A percentile compares a stretch with the other conserved stretches of the same genome.
Evolutionary conservation across 2,797 vertebrate genomes (phyloP).

Genomic region (Adrianichthys oophorus): DNA sequence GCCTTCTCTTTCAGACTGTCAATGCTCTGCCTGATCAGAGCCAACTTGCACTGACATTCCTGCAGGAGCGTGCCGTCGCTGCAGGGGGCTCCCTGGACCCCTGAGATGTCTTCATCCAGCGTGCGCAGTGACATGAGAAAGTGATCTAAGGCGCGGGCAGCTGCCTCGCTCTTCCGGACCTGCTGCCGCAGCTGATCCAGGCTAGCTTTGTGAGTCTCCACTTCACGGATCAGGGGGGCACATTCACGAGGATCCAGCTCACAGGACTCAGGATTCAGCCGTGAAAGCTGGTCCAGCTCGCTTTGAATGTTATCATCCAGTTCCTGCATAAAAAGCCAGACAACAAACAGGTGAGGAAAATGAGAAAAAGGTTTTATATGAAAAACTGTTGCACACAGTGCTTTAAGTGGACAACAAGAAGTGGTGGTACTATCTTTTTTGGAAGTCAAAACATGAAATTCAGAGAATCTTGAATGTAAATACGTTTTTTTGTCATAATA

Average conservation of each 20-base stretch:
- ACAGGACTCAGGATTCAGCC: conserved; percentile 73
- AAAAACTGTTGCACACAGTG: too few species aligned
- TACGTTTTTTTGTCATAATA: too few species aligned
- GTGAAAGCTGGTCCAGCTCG: conserved; percentile 79
- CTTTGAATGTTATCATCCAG: conserved; percentile 78
- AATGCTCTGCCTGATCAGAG: conserved; percentile 70
- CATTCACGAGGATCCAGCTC: conserved; percentile 81
- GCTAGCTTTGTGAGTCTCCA: conserved; percentile 77
- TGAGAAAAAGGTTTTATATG: too few species aligned
- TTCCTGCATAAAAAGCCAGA: conserved; percentile 47
- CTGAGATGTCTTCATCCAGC: conserved; percentile 70
- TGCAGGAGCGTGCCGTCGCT: conserved; percentile 51
- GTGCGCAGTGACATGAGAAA: conserved; percentile 85
- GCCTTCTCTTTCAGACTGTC: conserved; percentile 82
- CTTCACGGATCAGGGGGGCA: conserved; percentile 75
- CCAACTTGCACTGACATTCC: conserved; percentile 61
- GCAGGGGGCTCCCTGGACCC: conserved; percentile 49
- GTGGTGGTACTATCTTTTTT: too few species aligned
- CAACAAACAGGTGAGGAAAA: background rate
- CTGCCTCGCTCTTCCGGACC: conserved; percentile 77
- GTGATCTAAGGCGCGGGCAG: conserved; percentile 82
- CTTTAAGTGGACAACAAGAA: too few species aligned
- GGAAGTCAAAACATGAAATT: too few species aligned
- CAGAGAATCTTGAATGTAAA: too few species aligned
- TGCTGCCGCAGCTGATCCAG: conserved; percentile 82